These are phyloP conservation scores for human DNA, from an alignment of 2,113 vertebrate genomes.

Conservation along the genomic window DNA sequence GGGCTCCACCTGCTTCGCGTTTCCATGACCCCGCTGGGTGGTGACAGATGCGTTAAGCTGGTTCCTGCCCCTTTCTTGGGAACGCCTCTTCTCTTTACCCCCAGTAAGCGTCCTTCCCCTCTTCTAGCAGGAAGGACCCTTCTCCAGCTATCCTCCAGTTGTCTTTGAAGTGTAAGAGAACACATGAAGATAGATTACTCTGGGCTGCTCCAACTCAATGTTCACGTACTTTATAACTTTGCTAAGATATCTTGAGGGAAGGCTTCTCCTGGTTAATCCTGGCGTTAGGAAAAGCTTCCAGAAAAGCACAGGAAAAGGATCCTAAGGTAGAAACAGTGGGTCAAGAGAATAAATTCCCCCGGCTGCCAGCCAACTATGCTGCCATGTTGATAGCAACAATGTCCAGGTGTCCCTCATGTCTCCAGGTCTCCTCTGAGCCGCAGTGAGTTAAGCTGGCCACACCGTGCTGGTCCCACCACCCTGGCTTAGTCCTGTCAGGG, in stretches of 20 bases:
- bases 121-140: neutral
- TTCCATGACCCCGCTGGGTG: neutral
- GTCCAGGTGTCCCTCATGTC: neutral
- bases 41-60: neutral
- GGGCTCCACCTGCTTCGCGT: neutral
- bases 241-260: neutral
- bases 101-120: neutral
- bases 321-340: neutral
- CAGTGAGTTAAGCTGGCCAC: fast-evolving
- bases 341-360: neutral
- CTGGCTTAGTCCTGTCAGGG: neutral
- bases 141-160: neutral
- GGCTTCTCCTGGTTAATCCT: neutral
- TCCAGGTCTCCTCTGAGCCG: neutral
- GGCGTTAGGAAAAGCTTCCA: neutral
- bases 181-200: neutral
- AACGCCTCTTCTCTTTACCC: neutral
- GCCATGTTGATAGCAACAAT: neutral
- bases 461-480: neutral
- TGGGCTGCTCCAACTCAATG: neutral
- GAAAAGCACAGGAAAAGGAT: neutral
- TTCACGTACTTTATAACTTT: neutral
- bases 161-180: neutral
- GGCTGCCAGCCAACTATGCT: neutral
- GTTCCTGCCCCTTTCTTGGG: neutral